Percentiles rank a stretch among this genome's conserved stretches.
phyloP scores from a whole-genome alignment of 2,113 vertebrate species.

The Tachycineta bicolor region DNA sequence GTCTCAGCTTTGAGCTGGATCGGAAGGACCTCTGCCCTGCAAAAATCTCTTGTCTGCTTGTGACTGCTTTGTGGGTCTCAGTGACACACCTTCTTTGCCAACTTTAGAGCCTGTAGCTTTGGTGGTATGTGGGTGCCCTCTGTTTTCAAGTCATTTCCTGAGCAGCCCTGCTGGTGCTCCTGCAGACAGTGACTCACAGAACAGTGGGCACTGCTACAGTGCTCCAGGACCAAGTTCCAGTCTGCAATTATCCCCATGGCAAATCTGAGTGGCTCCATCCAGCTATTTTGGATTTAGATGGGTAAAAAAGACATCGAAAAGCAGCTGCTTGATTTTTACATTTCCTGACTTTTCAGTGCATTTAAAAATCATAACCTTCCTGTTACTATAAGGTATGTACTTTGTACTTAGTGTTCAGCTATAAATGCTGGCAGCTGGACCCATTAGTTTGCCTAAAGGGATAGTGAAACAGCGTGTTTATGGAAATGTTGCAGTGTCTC shows the following conservation, averaged over 20 bases:
- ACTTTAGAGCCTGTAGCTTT: background rate
- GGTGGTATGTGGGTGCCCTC: background rate
- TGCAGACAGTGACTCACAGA: background rate
- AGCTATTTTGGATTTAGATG: background rate
- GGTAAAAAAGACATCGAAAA: background rate
- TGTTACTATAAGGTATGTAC: background rate
- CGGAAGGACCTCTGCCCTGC: too few relatives aligned
- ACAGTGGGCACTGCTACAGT: background rate
- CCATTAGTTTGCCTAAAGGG: background rate
- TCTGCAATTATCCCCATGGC: background rate
- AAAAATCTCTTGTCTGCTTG: too few relatives aligned
- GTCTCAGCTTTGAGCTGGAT: too few relatives aligned
- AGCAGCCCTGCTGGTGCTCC: background rate
- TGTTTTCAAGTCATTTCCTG: background rate
- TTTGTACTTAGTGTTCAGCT: background rate
- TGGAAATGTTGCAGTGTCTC: background rate
- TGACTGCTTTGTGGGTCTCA: too few relatives aligned
- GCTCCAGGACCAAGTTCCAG: background rate
- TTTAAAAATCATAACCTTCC: background rate
- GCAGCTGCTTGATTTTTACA: background rate
- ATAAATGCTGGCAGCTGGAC: background rate
- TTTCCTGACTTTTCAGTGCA: background rate
- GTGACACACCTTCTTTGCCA: background rate
- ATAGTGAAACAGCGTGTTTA: background rate
- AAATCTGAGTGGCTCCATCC: background rate